phyloP scores from a whole-genome alignment of 2,888 invertebrate species.

The Pteria penguin region DNA sequence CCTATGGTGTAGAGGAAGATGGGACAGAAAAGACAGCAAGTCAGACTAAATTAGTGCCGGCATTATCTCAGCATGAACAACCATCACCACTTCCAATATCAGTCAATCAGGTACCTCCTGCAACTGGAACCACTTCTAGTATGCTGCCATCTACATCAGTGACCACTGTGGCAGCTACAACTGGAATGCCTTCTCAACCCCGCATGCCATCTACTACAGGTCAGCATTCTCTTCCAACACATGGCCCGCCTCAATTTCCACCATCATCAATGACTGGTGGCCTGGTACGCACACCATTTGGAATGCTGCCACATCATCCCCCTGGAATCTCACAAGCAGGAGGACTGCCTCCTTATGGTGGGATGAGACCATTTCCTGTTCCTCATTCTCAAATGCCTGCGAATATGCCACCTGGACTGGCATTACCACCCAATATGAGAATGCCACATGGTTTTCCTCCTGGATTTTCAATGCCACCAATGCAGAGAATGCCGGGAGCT shows the following conservation, averaged over 20 bases:
- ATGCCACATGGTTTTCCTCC: constrained; percentile 25
- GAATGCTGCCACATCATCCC: constrained; percentile 29
- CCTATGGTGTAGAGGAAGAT: background rate
- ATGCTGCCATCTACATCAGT: no score
- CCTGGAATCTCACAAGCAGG: constrained; percentile 29
- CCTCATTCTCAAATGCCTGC: constrained; percentile 6
- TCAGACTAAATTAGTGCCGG: background rate
- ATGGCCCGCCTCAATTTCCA: background rate
- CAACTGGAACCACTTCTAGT: background rate
- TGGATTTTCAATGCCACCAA: constrained; percentile 34
- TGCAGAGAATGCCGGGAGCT: constrained; percentile 2
- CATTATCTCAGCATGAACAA: background rate
- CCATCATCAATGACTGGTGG: constrained; percentile 5
- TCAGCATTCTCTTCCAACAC: constrained; percentile 7
- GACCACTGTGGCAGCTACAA: no score
- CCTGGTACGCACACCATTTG: constrained; percentile 19
- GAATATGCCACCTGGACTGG: constrained; percentile 35
- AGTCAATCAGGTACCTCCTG: background rate
- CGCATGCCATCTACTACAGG: background rate
- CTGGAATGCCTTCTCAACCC: background rate
- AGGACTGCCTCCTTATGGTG: constrained; percentile 24
- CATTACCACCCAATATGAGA: constrained; percentile 31
- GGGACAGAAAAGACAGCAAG: background rate
- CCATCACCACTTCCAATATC: no score
- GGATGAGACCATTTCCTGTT: constrained; percentile 8